Percentiles rank a stretch among this genome's conserved stretches.
Conservation (phyloP, 2,888 invertebrate genomes). For the Perizoma affinitatum region DNA sequence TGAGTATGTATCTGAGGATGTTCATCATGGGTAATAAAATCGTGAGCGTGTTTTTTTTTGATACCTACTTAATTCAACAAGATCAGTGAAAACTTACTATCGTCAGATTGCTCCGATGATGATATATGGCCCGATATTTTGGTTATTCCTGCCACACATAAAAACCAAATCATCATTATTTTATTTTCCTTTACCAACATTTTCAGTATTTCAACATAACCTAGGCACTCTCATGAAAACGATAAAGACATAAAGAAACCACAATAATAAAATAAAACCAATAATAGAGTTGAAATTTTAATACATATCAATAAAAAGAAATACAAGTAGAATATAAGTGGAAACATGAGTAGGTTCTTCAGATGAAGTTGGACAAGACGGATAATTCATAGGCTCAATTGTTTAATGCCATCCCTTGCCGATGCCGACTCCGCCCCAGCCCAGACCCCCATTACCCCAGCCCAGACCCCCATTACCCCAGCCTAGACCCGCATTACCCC, state of each 20-base stretch:
- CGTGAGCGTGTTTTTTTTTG: no score
- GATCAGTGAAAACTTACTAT: conserved; percentile 8
- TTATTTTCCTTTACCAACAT: conserved; percentile 9
- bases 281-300: conserved; percentile 23
- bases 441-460: conserved; percentile 27
- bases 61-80: no score
- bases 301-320: conserved; percentile 31
- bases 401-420: conserved; percentile 42
- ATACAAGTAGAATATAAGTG: conserved; percentile 26
- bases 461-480: conserved; percentile 8
- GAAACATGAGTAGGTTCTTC: conserved; percentile 21
- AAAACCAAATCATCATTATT: neutral
- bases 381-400: conserved; percentile 4
- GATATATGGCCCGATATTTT: conserved; percentile 12
- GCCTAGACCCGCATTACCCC: conserved; percentile 11
- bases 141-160: conserved; percentile 8
- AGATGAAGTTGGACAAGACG: conserved; percentile 21
- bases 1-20: no score
- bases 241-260: conserved; percentile 20
- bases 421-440: conserved; percentile 33
- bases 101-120: conserved; percentile 9
- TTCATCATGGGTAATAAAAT: no score
- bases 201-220: conserved; percentile 11
- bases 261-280: conserved; percentile 22
- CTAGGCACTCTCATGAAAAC: neutral